Evolutionary conservation across 1,140 invertebrate genomes (phyloP).

Genomic region (Drosophila nigrodunni): DNA sequence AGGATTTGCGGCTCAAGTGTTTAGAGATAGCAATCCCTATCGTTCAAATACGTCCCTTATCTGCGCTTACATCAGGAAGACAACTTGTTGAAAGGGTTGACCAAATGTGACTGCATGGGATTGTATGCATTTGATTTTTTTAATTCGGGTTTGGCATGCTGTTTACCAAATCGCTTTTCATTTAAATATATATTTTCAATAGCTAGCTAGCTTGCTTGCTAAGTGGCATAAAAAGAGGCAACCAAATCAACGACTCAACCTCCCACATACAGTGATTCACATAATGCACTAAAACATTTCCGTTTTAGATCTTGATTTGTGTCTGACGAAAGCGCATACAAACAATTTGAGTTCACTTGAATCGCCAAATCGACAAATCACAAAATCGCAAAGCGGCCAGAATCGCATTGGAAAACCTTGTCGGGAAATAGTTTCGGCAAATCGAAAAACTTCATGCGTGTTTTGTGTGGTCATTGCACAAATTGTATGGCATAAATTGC

Average conservation of each 20-base stretch:
- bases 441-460: conserved; percentile 61
- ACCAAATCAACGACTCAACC: conserved; percentile 6
- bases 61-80: neutral
- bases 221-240: conserved; percentile 25
- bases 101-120: conserved; percentile 39
- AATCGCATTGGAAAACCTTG: conserved; percentile 44
- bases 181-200: conserved; percentile 73
- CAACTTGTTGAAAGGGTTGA: conserved; percentile 77
- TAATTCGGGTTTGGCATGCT: conserved; percentile 5
- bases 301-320: conserved; percentile 13
- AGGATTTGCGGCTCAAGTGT: conserved; percentile 69
- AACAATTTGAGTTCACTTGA: conserved; percentile 54
- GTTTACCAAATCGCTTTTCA: conserved; percentile 61
- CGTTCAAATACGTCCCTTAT: neutral
- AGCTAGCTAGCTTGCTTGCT: conserved; percentile 46
- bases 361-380: conserved; percentile 15
- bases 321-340: conserved; percentile 57
- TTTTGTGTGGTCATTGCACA: conserved; percentile 29
- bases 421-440: conserved; percentile 57
- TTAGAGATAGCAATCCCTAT: conserved; percentile 19
- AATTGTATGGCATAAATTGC: conserved; percentile 71
- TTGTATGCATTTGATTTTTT: conserved; percentile 9
- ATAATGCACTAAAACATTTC: conserved; percentile 67
- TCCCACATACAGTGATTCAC: conserved; percentile 36
- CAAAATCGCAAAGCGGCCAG: conserved; percentile 30